These are phyloP conservation scores for Parazoanthus atlanticus DNA, from an alignment of 92 coral and sea anemone genomes.

Conservation along the genomic window DNA sequence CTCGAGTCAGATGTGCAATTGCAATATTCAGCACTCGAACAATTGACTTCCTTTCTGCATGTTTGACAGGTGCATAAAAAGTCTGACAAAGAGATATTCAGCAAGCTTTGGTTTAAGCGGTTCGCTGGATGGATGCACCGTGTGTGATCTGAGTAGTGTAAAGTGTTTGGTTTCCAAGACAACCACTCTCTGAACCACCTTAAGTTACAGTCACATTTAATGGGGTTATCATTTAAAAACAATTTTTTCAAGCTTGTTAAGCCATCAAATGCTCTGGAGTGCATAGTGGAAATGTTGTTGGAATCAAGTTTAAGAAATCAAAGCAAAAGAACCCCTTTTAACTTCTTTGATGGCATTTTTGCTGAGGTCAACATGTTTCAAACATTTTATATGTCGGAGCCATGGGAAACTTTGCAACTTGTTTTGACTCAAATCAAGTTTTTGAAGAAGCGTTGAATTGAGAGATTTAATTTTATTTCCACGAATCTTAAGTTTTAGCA, in stretches of 20 bases:
- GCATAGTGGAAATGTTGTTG: conserved; percentile 28
- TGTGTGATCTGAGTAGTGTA: conserved; percentile 27
- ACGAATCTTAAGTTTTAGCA: neutral
- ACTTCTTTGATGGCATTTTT: neutral
- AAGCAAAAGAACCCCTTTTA: neutral
- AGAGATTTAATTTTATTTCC: neutral
- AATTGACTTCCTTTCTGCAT: conserved; percentile 47
- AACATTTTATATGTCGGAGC: neutral
- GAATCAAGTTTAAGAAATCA: conserved; percentile 10
- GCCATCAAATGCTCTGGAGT: conserved; percentile 17
- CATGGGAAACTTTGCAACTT: neutral
- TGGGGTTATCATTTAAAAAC: conserved; percentile 56
- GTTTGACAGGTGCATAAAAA: conserved; percentile 65
- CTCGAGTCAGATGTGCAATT: conserved; percentile 47
- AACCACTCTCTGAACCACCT: conserved; percentile 67
- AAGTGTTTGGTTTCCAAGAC: conserved; percentile 24
- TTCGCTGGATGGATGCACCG: conserved; percentile 49
- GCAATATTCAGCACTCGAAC: conserved; percentile 49
- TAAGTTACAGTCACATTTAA: conserved; percentile 72
- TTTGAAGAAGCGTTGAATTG: neutral
- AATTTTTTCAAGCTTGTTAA: conserved; percentile 37
- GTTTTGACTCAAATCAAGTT: neutral
- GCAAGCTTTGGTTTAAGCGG: conserved; percentile 40
- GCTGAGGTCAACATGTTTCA: conserved; percentile 3
- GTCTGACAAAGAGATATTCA: conserved; percentile 36